Percentiles rank a stretch among this genome's conserved stretches.
Conservation (phyloP, 37 sponge, comb jelly and placozoan genomes). For the Chondrilla cf. caribensis region DNA sequence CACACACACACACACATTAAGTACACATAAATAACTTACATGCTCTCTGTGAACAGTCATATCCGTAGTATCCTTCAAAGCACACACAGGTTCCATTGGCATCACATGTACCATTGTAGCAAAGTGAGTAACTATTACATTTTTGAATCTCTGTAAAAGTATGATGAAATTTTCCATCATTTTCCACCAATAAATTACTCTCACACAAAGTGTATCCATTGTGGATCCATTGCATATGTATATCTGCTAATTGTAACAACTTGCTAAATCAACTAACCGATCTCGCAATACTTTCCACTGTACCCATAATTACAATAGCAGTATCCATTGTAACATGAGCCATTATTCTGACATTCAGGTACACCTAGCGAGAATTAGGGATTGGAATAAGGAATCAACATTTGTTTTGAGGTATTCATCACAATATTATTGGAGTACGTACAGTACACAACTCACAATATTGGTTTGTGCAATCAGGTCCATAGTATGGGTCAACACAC, state of each 20-base stretch:
- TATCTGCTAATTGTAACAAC: neutral
- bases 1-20: too few relatives aligned
- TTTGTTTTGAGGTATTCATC: too few relatives aligned
- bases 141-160: too few relatives aligned
- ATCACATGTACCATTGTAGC: constrained; percentile 7
- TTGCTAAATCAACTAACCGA: neutral
- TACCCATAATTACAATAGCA: neutral
- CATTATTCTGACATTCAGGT: neutral
- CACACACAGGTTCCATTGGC: neutral
- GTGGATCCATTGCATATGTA: too few relatives aligned
- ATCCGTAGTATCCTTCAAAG: neutral
- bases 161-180: too few relatives aligned
- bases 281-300: neutral
- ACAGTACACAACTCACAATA: neutral
- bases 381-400: too few relatives aligned
- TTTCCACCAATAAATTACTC: too few relatives aligned
- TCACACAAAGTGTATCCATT: too few relatives aligned
- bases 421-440: too few relatives aligned
- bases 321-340: constrained; percentile 4
- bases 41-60: neutral
- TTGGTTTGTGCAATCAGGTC: neutral
- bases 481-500: neutral
- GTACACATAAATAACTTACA: too few relatives aligned
- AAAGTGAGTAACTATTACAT: neutral
- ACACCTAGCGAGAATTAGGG: neutral